phyloP scores from a whole-genome alignment of 2,888 invertebrate genomes.

The Nephrotoma appendiculata region DNA sequence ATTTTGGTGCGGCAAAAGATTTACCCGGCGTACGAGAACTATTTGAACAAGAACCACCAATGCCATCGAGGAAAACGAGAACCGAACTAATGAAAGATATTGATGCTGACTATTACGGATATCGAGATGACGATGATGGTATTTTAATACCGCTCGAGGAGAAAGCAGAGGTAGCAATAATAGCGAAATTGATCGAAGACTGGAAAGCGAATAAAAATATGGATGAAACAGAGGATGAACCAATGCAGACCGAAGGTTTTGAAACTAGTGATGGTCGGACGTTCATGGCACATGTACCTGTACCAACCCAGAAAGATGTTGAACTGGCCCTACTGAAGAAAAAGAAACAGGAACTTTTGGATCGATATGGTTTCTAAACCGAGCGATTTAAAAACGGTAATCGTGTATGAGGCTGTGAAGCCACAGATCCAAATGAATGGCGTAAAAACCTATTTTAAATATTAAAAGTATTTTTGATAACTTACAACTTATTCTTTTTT shows the following conservation, averaged over 20 bases:
- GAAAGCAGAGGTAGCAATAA: conserved; percentile 56
- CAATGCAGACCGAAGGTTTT: conserved; percentile 44
- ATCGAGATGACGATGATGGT: conserved; percentile 97
- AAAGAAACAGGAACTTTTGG: conserved; percentile 83
- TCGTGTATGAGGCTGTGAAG: too few relatives aligned
- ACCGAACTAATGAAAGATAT: conserved; percentile 96
- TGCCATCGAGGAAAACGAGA: conserved; percentile 78
- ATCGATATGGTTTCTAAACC: conserved; percentile 51
- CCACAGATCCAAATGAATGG: too few relatives aligned
- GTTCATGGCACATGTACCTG: conserved; percentile 75
- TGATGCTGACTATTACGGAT: conserved; percentile 98
- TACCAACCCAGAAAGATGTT: conserved; percentile 88
- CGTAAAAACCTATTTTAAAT: not conserved
- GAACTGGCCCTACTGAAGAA: conserved; percentile 79
- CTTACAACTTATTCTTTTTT: not conserved
- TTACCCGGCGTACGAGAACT: conserved; percentile 94
- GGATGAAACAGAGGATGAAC: conserved; percentile 41
- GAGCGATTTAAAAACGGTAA: too few relatives aligned
- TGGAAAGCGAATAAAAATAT: conserved; percentile 53
- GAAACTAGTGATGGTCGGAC: conserved; percentile 28
- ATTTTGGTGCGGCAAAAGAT: conserved; percentile 97
- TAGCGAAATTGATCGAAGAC: conserved; percentile 42
- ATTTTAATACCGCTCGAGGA: conserved; percentile 78
- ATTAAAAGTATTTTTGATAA: not conserved
- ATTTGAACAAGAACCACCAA: conserved; percentile 91